Evolutionary conservation across 2,113 vertebrate genomes (phyloP).

Genomic region (Haemorhous mexicanus): DNA sequence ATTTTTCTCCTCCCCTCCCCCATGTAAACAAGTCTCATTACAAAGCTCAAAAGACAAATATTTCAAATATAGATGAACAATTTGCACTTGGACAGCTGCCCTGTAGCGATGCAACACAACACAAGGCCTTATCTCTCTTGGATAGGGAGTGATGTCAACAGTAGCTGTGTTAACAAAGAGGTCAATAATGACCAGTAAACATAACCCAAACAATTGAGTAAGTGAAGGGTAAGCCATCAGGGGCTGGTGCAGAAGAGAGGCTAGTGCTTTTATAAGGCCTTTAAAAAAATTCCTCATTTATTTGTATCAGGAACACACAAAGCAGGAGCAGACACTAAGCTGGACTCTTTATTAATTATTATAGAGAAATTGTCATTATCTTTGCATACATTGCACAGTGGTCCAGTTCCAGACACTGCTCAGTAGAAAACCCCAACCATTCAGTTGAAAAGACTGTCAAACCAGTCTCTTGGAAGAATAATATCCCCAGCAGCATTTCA

Average conservation of each 20-base stretch:
- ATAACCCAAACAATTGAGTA: conserved; percentile 45
- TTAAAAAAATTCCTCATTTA: neutral
- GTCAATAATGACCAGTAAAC: conserved; percentile 56
- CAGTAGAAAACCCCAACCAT: neutral
- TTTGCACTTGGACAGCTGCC: conserved; percentile 51
- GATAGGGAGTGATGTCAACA: conserved; percentile 58
- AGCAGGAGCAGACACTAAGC: neutral
- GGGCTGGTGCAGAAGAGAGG: neutral
- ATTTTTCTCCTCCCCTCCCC: neutral
- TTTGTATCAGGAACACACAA: neutral
- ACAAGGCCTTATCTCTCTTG: conserved; percentile 56
- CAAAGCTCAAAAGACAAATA: conserved; percentile 45
- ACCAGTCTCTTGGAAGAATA: neutral
- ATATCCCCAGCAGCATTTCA: neutral
- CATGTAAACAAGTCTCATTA: conserved; percentile 19
- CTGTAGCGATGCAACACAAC: conserved; percentile 5
- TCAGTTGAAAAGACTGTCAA: neutral
- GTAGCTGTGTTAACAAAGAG: conserved; percentile 65
- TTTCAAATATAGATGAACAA: conserved; percentile 29
- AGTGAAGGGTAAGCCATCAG: conserved; percentile 3
- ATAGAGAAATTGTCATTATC: neutral
- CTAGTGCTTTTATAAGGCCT: neutral
- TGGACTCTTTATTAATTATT: neutral
- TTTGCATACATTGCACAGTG: neutral
- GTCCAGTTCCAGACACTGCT: neutral